These are phyloP conservation scores for Chrysochloris asiatica DNA, from an alignment of 2,113 vertebrate genomes.

Conservation along the genomic window DNA sequence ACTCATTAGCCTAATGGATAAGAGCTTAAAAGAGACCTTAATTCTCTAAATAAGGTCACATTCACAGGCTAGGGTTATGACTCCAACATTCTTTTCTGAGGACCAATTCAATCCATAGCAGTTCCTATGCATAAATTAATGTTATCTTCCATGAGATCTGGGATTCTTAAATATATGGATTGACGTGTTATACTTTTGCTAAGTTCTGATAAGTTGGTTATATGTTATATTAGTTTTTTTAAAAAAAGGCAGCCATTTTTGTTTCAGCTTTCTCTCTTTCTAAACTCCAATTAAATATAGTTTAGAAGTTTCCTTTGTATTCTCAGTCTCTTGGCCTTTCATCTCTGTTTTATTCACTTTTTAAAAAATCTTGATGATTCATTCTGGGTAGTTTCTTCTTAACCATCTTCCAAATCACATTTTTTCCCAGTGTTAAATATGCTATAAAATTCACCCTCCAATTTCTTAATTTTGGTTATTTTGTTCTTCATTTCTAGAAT, in stretches of 20 bases:
- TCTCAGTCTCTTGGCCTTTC: constrained; percentile 3
- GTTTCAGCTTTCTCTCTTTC: not conserved
- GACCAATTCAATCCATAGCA: not conserved
- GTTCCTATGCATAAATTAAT: not conserved
- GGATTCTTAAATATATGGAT: not conserved
- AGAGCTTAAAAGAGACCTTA: too few relatives aligned
- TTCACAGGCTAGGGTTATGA: too few relatives aligned
- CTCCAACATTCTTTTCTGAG: not conserved
- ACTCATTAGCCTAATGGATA: too few relatives aligned
- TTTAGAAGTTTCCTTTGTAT: not conserved
- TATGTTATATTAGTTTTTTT: not conserved
- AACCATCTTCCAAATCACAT: not conserved
- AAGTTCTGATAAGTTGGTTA: too few relatives aligned
- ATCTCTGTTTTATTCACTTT: not conserved
- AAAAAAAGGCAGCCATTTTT: not conserved
- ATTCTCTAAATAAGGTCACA: too few relatives aligned
- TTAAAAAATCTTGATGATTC: not conserved
- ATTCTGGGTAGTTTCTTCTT: not conserved
- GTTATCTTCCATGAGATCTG: not conserved
- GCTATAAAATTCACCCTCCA: not conserved
- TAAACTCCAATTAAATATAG: not conserved
- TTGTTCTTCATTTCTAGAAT: not conserved
- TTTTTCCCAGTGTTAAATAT: not conserved
- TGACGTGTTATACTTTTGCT: too few relatives aligned
- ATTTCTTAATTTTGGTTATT: constrained; percentile 19